Conservation (phyloP, 2,113 vertebrate species). For the Takifugu bimaculatus region DNA sequence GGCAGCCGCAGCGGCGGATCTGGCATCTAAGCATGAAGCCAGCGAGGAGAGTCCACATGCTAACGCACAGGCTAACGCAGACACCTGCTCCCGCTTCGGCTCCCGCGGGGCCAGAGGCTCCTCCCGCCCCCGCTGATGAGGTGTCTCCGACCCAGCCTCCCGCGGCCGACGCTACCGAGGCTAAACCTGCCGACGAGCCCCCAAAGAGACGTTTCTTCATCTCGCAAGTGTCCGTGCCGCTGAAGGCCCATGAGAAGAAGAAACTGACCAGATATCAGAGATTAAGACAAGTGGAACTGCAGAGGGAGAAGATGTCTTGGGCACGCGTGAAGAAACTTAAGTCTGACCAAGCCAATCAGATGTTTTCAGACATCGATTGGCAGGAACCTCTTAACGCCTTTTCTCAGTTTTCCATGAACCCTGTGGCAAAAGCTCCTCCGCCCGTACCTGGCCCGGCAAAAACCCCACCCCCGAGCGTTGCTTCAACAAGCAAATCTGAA, state of each 20-base stretch:
- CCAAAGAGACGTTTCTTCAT: slow-evolving; percentile 91
- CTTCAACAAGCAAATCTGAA: slow-evolving; percentile 25
- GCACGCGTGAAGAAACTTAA: slow-evolving; percentile 88
- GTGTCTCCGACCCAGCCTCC: slow-evolving; percentile 14
- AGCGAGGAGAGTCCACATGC: slow-evolving; percentile 38
- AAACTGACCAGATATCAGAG: slow-evolving; percentile 75
- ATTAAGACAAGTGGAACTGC: slow-evolving; percentile 75
- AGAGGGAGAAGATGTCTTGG: slow-evolving; percentile 86
- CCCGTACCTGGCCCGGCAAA: slow-evolving; percentile 31
- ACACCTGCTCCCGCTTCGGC: slow-evolving; percentile 16
- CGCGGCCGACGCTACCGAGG: slow-evolving; percentile 5
- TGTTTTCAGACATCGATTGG: slow-evolving; percentile 55
- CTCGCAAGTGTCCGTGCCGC: slow-evolving; percentile 83
- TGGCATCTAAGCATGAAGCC: slow-evolving; percentile 36
- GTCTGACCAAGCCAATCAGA: slow-evolving; percentile 73
- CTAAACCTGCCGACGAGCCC: slow-evolving; percentile 52
- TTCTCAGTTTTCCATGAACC: slow-evolving; percentile 24
- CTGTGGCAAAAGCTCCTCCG: slow-evolving; percentile 12
- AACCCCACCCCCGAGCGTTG: slow-evolving; percentile 29
- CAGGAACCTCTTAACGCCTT: slow-evolving; percentile 29
- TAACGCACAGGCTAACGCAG: slow-evolving; percentile 12
- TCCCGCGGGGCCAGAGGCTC: slow-evolving; percentile 49
- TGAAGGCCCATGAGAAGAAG: slow-evolving; percentile 86
- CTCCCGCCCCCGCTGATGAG: slow-evolving; percentile 48
- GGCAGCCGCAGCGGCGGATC: neutral